Base-by-base conservation (phyloP, 2,888 invertebrate species). In the Himalopsyche japonica region DNA sequence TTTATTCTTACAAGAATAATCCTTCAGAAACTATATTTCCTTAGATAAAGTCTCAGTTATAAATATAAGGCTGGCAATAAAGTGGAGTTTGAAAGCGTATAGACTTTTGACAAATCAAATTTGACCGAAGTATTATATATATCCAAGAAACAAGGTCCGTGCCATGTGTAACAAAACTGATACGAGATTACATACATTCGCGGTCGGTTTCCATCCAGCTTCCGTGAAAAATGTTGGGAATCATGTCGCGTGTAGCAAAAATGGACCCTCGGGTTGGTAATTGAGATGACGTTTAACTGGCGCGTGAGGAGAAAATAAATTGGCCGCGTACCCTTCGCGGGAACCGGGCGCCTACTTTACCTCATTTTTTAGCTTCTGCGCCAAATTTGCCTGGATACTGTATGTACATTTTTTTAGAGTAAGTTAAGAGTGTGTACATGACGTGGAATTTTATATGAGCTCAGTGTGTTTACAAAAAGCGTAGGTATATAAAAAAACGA, bases 231-330 rank as follows among this genome's bases (percentile, higher is more conserved):
- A 86, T 86, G 86, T 86, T 86, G 70, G 82, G 85, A 86, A 86
- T 84, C 85, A 49, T 86, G 86, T 86, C 86, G 86, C 86, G 86
- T 86, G 80, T 86, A 86, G 82, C 85, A 86, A 86, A 86, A 86
- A 86, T 86, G 86, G 86, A 86, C 86, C 86, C 86, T 86, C 83
- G 86, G 86, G 86, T 76, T 86, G 86, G 86, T 86, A 86, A 86
- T 86, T 86, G 86, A 86, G 86, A 86, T 86, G 86, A 86, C 86
- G 86, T 86, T 86, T 86, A 86, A 86, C 83, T 86, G 64, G 86
- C 82, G 82, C 86, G 86, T 86, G 86, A 86, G 79, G 78, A 24
- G 86, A 83, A 83, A 84, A 81, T 84, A 64, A 86, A 86, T 83
- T 30, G 80, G 80, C 81, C 79, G 76, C 43, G 76, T 20, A 47